Conservation (phyloP, 2,113 vertebrate genomes). For the Clinocottus analis region DNA sequence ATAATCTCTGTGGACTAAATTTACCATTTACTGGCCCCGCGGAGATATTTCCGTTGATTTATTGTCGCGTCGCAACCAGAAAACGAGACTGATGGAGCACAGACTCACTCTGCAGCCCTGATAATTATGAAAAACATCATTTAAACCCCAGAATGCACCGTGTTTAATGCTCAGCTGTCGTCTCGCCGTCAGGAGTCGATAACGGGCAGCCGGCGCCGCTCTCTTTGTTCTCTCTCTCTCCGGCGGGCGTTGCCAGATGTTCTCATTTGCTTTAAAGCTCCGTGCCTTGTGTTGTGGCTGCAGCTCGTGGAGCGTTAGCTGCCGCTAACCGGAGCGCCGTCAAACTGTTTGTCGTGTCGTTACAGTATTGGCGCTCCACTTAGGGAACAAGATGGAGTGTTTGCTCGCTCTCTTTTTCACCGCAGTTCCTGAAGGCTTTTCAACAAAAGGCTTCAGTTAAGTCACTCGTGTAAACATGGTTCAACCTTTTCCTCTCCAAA, state of each 20-base stretch:
- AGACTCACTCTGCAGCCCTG: not conserved
- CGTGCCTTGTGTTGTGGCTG: too few species aligned
- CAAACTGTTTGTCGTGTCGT: constrained; percentile 49
- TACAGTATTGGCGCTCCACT: constrained; percentile 47
- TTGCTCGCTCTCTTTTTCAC: constrained; percentile 5
- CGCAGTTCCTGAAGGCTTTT: not conserved
- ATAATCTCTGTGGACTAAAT: not conserved
- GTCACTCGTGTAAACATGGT: not conserved
- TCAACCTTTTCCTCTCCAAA: too few species aligned
- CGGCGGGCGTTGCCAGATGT: constrained; percentile 4
- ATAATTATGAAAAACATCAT: not conserved
- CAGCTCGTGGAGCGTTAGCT: too few species aligned
- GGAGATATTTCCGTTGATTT: not conserved
- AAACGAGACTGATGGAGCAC: not conserved
- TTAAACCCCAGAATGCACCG: constrained; percentile 17
- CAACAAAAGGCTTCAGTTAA: not conserved
- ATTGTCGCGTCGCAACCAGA: not conserved
- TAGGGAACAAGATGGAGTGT: constrained; percentile 35
- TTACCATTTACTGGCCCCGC: too few species aligned
- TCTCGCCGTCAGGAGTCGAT: constrained; percentile 40
- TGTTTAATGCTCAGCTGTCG: too few species aligned
- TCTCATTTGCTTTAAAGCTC: constrained; percentile 35
- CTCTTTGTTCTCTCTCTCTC: constrained; percentile 25
- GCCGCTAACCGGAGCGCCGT: constrained; percentile 40
- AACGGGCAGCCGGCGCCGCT: constrained; percentile 36